These are phyloP conservation scores for Plotosus lineatus DNA, from an alignment of 2,113 vertebrate genomes.

Conservation along the genomic window DNA sequence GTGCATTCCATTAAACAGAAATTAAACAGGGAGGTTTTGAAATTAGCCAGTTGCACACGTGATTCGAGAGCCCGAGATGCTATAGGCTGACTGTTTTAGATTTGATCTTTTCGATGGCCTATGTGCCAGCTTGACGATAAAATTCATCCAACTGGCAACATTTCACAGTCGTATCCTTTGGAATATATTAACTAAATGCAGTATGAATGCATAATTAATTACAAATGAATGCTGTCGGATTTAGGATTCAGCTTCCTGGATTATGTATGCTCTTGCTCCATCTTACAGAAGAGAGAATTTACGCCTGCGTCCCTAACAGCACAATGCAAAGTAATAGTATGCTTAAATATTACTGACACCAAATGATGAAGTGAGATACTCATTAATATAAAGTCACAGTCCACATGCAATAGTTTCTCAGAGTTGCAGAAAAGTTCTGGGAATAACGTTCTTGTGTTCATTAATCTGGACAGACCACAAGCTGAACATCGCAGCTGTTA, in stretches of 20 bases:
- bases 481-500: not conserved
- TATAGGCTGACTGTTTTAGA: constrained; percentile 7
- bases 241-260: not conserved
- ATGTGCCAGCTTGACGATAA: constrained; percentile 11
- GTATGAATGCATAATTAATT: not conserved
- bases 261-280: not conserved
- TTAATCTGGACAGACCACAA: not conserved
- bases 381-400: not conserved
- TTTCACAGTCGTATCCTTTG: not conserved
- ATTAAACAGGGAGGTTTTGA: constrained; percentile 20
- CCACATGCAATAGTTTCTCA: not conserved
- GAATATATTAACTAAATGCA: not conserved
- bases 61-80: constrained; percentile 13
- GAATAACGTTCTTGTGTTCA: not conserved
- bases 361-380: not conserved
- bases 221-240: not conserved
- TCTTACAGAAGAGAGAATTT: not conserved
- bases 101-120: constrained; percentile 14
- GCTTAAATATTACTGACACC: not conserved
- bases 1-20: constrained; percentile 41
- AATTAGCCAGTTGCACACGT: constrained; percentile 30
- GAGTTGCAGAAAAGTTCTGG: not conserved
- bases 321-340: not conserved
- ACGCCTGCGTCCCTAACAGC: not conserved
- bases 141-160: constrained; percentile 8